Percentiles rank a stretch among this genome's conserved stretches.
These are phyloP conservation scores for Corythoichthys intestinalis DNA, from an alignment of 2,113 vertebrate species.

Conservation along the genomic window DNA sequence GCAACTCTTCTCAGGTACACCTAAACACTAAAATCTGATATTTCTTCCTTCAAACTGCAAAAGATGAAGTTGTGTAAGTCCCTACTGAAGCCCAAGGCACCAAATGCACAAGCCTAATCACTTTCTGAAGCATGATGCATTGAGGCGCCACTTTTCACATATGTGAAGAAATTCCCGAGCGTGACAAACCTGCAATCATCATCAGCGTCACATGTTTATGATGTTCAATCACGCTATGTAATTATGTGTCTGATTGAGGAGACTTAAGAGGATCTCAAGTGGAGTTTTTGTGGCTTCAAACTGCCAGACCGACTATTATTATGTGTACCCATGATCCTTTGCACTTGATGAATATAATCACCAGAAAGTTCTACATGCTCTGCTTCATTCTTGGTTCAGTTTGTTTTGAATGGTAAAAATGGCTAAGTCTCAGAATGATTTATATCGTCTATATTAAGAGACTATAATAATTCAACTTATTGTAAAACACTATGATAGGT, in stretches of 20 bases:
- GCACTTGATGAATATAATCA: background rate
- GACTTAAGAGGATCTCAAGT: slow-evolving; percentile 7
- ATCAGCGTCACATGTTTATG: background rate
- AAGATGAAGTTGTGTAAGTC: too few species aligned
- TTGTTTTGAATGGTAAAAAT: too few species aligned
- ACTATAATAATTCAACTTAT: too few species aligned
- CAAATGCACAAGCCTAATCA: background rate
- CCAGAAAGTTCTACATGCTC: background rate
- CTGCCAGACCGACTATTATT: background rate
- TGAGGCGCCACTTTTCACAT: background rate
- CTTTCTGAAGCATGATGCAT: background rate
- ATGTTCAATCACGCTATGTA: slow-evolving; percentile 28
- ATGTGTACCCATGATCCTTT: background rate
- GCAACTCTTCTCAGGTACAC: slow-evolving; percentile 81
- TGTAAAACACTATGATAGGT: too few species aligned
- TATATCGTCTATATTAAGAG: too few species aligned
- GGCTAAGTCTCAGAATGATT: too few species aligned
- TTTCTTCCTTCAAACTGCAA: too few species aligned
- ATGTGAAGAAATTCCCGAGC: slow-evolving; percentile 1
- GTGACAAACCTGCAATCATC: slow-evolving; percentile 12
- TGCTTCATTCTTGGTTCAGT: background rate
- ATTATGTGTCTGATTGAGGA: slow-evolving; percentile 40
- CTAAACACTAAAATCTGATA: background rate
- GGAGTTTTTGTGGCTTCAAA: slow-evolving; percentile 38
- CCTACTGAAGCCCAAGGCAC: background rate